Percentiles rank a stretch among this genome's conserved stretches.
These are phyloP conservation scores for Frankliniella intonsa DNA, from an alignment of 2,888 invertebrate species.

Conservation along the genomic window DNA sequence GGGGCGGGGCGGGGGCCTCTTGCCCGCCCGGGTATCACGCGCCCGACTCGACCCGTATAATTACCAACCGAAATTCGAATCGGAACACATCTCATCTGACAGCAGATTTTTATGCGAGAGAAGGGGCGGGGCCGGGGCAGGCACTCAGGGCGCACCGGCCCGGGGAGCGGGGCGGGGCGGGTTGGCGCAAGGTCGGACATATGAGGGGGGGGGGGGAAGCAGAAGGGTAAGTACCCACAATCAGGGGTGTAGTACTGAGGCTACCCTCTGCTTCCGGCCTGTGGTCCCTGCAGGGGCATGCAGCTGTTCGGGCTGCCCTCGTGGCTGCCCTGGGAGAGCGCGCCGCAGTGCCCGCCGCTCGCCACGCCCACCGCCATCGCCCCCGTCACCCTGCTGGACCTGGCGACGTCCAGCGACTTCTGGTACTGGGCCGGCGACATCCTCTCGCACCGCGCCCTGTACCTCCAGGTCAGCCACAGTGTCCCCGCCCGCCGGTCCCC, in stretches of 20 bases:
- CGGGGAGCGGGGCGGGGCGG: neutral
- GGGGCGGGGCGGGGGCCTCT: neutral
- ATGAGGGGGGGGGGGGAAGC: neutral
- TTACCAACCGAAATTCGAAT: slow-evolving; percentile 18
- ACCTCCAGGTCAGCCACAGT: neutral
- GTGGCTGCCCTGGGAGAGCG: neutral
- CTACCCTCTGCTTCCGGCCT: neutral
- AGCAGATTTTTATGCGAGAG: slow-evolving; percentile 21
- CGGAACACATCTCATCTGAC: slow-evolving; percentile 26
- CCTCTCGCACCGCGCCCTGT: neutral
- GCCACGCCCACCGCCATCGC: neutral
- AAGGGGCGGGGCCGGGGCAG: neutral
- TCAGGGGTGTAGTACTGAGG: neutral
- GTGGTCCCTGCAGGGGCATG: neutral
- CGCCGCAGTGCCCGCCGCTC: neutral
- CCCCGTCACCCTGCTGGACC: slow-evolving; percentile 9
- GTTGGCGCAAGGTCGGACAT: neutral
- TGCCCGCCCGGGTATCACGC: neutral
- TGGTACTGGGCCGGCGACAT: neutral
- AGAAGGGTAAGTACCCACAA: neutral
- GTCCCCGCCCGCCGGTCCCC: neutral
- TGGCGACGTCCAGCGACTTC: neutral
- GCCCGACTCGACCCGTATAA: neutral
- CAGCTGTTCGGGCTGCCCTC: neutral
- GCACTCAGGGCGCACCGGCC: neutral